A percentile compares a stretch with the other conserved stretches of the same genome.
Evolutionary conservation across 2,113 vertebrate genomes (phyloP).

Genomic region (Halichoeres trimaculatus): DNA sequence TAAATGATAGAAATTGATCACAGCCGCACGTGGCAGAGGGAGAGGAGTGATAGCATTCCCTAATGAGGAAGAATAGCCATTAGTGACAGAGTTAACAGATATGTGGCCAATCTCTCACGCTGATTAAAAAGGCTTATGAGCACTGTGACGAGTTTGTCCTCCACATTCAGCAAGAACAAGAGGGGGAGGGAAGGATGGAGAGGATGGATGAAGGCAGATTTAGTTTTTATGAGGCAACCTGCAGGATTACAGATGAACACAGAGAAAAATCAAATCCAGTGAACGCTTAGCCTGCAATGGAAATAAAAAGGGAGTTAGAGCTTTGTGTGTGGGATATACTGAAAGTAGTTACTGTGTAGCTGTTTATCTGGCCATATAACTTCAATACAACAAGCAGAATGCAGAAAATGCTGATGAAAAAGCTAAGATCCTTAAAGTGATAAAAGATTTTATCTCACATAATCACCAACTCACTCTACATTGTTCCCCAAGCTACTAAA

Average conservation of each 20-base stretch:
- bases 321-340: too few species aligned
- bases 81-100: constrained; percentile 71
- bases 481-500: too few species aligned
- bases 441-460: too few species aligned
- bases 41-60: constrained; percentile 51
- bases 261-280: not conserved
- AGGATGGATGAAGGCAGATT: constrained; percentile 18
- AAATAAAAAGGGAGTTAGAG: too few species aligned
- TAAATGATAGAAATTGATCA: constrained; percentile 78
- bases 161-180: constrained; percentile 38
- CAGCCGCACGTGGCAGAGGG: constrained; percentile 41
- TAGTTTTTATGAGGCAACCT: not conserved
- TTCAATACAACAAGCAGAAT: too few species aligned
- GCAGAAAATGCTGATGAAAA: too few species aligned
- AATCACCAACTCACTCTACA: too few species aligned
- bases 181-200: constrained; percentile 10
- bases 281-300: too few species aligned
- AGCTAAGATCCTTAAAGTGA: too few species aligned
- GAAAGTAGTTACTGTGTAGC: too few species aligned
- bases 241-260: not conserved
- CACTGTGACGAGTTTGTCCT: constrained; percentile 53
- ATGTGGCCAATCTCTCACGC: constrained; percentile 72
- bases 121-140: constrained; percentile 78
- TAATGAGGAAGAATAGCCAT: constrained; percentile 78
- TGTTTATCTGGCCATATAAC: too few species aligned